Conservation (phyloP, 2,113 vertebrate genomes). For the Galemys pyrenaicus region DNA sequence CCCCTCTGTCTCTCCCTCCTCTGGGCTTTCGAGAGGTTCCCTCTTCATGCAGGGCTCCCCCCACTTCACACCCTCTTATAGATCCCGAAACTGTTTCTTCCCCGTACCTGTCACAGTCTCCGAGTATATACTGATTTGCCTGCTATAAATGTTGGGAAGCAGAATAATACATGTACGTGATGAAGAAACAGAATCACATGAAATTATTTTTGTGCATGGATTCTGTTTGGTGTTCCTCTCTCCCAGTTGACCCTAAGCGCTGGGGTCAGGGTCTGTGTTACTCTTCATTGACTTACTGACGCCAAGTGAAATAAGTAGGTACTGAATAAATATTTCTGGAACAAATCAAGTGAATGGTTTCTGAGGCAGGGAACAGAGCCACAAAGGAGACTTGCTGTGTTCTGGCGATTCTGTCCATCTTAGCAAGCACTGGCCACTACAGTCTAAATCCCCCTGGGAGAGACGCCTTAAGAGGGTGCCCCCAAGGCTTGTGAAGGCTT, state of each 20-base stretch:
- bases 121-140: background rate
- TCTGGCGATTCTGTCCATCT: no score
- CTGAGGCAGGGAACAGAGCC: background rate
- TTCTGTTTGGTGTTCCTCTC: background rate
- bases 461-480: background rate
- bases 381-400: background rate
- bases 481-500: background rate
- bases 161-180: background rate
- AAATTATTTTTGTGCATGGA: background rate
- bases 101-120: background rate
- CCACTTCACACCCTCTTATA: background rate
- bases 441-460: background rate
- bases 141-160: background rate
- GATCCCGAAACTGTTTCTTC: background rate
- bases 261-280: background rate
- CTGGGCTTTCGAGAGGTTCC: background rate
- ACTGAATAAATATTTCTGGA: background rate
- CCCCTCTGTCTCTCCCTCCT: background rate
- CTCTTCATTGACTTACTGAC: background rate
- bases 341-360: background rate
- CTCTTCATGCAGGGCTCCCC: background rate
- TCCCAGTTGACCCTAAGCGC: background rate
- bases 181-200: background rate
- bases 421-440: accelerated
- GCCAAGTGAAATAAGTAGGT: background rate